phyloP scores from a whole-genome alignment of 2,888 invertebrate species.

The Drosophila nigricruria region DNA sequence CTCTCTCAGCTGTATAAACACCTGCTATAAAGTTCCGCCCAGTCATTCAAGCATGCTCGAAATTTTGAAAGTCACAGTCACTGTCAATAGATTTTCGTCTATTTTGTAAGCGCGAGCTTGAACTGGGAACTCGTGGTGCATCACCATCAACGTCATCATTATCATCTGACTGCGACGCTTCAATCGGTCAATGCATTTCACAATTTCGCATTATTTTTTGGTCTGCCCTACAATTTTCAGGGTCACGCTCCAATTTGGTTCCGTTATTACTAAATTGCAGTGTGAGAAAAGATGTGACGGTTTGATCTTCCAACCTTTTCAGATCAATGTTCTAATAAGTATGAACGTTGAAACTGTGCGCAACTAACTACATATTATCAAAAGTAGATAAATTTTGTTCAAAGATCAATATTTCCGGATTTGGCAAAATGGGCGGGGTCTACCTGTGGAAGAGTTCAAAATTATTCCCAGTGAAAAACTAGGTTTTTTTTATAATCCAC shows the following conservation, averaged over 20 bases:
- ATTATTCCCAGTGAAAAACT: too few species aligned
- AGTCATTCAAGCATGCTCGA: conserved; percentile 41
- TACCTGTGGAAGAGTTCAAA: too few species aligned
- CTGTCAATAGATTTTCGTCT: conserved; percentile 29
- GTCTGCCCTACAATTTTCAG: conserved; percentile 50
- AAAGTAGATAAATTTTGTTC: neutral
- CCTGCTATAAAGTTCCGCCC: conserved; percentile 21
- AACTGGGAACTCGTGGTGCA: conserved; percentile 31
- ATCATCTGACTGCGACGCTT: neutral
- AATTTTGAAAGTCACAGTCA: conserved; percentile 57
- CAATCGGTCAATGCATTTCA: conserved; percentile 51
- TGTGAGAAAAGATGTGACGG: conserved; percentile 15
- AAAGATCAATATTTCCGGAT: neutral
- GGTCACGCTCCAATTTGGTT: conserved; percentile 59
- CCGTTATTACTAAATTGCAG: conserved; percentile 10
- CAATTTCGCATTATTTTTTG: conserved; percentile 39
- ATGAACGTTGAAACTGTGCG: neutral
- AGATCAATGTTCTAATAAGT: neutral
- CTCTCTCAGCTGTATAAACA: neutral
- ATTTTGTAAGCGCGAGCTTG: conserved; percentile 48
- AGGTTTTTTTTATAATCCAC: too few species aligned
- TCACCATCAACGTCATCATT: conserved; percentile 3
- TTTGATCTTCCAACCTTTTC: neutral
- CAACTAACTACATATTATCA: too few species aligned
- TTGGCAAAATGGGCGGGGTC: too few species aligned